These are phyloP conservation scores for Morelia viridis DNA, from an alignment of 2,797 vertebrate species.

Conservation along the genomic window DNA sequence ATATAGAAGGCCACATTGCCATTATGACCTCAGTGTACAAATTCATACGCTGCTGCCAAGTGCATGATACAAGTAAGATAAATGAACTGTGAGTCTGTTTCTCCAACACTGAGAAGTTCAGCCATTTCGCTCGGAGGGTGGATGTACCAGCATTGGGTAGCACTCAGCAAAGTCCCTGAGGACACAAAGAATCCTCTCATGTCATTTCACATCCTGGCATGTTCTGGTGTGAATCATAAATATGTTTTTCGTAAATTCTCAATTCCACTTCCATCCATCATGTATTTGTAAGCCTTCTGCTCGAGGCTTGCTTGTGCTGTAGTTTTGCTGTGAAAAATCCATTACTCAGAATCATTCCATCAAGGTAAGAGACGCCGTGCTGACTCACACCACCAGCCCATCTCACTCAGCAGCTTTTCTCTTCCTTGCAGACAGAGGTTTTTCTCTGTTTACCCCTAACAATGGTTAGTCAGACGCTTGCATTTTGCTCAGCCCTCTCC, in stretches of 20 bases:
- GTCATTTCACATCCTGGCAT: slow-evolving; percentile 22
- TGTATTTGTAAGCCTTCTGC: not conserved
- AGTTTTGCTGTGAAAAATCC: not conserved
- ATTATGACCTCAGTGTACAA: not conserved
- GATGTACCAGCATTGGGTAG: not conserved
- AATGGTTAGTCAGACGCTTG: not conserved
- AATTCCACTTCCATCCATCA: not conserved
- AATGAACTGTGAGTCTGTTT: not conserved
- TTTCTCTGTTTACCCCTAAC: not conserved
- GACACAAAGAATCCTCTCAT: not conserved
- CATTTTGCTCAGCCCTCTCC: not conserved
- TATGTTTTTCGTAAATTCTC: slow-evolving; percentile 15
- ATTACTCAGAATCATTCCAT: slow-evolving; percentile 12
- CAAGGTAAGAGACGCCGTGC: slow-evolving; percentile 20
- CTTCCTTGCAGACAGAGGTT: not conserved
- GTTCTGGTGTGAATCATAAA: slow-evolving; percentile 20
- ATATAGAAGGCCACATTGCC: too few relatives aligned
- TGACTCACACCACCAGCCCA: slow-evolving; percentile 2
- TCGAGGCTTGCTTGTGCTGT: not conserved
- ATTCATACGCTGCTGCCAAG: not conserved
- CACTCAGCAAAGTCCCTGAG: not conserved
- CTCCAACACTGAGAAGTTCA: not conserved
- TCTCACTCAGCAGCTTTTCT: not conserved
- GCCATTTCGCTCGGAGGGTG: not conserved
- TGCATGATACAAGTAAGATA: not conserved